Evolutionary conservation across 2,113 vertebrate genomes (phyloP).

Genomic region (Sinocyclocheilus anophthalmus): DNA sequence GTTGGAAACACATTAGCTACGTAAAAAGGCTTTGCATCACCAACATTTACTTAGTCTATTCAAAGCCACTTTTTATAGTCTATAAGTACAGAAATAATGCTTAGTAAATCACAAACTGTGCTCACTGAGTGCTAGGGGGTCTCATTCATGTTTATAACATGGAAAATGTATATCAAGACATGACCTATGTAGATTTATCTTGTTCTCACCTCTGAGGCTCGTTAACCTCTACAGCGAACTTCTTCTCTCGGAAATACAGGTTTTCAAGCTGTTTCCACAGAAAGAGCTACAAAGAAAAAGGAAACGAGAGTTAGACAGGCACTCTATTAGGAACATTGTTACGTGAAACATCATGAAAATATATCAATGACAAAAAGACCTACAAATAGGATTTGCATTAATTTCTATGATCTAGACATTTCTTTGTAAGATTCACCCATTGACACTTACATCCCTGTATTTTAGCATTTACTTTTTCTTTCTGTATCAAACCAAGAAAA

Average conservation of each 20-base stretch:
- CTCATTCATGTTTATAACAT: no score
- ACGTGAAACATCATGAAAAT: neutral
- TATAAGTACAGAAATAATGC: slow-evolving; percentile 27
- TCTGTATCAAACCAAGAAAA: neutral
- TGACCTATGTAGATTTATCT: neutral
- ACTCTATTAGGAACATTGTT: neutral
- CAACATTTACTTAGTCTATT: slow-evolving; percentile 51
- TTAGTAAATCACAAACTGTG: neutral
- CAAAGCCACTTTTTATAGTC: slow-evolving; percentile 37
- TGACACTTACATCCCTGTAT: slow-evolving; percentile 19
- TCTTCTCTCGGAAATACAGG: slow-evolving; percentile 98
- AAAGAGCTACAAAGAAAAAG: slow-evolving; percentile 80
- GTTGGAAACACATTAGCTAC: neutral
- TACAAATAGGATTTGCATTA: neutral
- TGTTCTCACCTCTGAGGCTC: slow-evolving; percentile 89
- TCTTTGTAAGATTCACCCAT: neutral
- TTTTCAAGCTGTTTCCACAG: slow-evolving; percentile 99
- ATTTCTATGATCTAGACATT: neutral
- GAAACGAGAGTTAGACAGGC: neutral
- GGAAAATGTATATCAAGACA: neutral
- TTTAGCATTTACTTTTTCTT: neutral
- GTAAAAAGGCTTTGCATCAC: slow-evolving; percentile 46
- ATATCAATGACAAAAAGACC: neutral
- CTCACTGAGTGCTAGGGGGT: no score
- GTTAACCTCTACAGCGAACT: slow-evolving; percentile 97